Conservation (phyloP, 2,888 invertebrate genomes). For the Apotomis betuletana region DNA sequence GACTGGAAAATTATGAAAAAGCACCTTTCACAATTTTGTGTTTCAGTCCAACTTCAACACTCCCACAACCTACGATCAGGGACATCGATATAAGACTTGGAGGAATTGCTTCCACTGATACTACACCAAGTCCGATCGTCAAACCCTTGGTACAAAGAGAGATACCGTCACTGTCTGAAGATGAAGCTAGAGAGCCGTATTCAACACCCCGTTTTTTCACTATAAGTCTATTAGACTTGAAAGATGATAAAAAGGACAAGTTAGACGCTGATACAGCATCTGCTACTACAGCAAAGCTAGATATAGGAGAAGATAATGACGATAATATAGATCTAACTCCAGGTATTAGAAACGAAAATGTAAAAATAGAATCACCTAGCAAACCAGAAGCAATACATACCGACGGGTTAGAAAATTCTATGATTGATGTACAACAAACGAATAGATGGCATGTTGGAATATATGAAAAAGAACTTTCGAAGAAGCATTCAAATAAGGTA, state of each 20-base stretch:
- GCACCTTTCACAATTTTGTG: not conserved
- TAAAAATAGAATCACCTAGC: too few relatives aligned
- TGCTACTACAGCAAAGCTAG: too few relatives aligned
- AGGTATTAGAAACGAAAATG: too few relatives aligned
- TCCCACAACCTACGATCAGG: not conserved
- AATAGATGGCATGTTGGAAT: conserved; percentile 75
- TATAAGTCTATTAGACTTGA: too few relatives aligned
- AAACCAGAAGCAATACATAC: too few relatives aligned
- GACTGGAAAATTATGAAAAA: not conserved
- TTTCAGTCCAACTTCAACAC: conserved; percentile 9
- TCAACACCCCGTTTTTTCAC: too few relatives aligned
- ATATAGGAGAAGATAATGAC: too few relatives aligned
- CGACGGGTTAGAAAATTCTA: not conserved
- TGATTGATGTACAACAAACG: not conserved
- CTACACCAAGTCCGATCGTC: not conserved
- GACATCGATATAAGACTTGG: conserved; percentile 19
- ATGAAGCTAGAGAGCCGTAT: not conserved
- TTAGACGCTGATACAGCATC: too few relatives aligned
- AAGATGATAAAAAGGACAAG: too few relatives aligned
- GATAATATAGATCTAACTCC: too few relatives aligned
- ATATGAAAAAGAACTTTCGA: conserved; percentile 60
- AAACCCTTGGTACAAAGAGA: not conserved
- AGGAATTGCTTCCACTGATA: not conserved
- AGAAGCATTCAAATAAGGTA: conserved; percentile 43
- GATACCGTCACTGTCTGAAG: not conserved